phyloP scores from a whole-genome alignment of 2,797 vertebrate species.

The Mormyrops boulengeri region DNA sequence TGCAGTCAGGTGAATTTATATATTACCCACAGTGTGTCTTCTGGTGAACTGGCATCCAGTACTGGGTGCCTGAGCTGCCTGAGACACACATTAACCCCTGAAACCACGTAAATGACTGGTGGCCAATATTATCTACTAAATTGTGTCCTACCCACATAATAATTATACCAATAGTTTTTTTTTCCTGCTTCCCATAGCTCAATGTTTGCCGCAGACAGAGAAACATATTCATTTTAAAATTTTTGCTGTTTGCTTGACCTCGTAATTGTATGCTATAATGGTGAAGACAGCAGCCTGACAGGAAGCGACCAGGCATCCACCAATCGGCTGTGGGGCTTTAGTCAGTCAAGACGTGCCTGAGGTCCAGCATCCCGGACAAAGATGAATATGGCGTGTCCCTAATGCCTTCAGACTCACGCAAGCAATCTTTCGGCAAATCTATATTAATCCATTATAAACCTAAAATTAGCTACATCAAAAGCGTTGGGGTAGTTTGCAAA shows the following conservation, averaged over 20 bases:
- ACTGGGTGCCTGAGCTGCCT: background rate
- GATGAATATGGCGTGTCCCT: background rate
- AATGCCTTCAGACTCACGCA: background rate
- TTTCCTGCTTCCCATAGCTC: background rate
- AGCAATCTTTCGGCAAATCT: background rate
- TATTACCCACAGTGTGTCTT: background rate
- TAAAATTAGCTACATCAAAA: background rate
- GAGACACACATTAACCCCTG: background rate
- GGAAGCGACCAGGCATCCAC: background rate
- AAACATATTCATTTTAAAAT: background rate
- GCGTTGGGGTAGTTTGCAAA: background rate
- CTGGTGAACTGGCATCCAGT: background rate
- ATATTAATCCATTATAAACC: background rate
- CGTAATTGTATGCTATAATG: background rate
- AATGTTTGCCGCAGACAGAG: background rate
- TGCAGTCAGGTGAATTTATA: background rate
- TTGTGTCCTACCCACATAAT: background rate
- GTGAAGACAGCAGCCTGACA: background rate
- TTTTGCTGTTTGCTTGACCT: background rate
- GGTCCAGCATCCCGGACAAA: background rate
- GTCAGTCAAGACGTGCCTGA: background rate
- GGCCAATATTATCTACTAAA: background rate
- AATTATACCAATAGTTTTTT: background rate
- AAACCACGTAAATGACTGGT: background rate
- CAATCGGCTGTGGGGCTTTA: background rate